A percentile compares a stretch with the other conserved stretches of the same genome.
These are phyloP conservation scores for Paedocypris micromegethes DNA, from an alignment of 2,797 vertebrate genomes.

Conservation along the genomic window DNA sequence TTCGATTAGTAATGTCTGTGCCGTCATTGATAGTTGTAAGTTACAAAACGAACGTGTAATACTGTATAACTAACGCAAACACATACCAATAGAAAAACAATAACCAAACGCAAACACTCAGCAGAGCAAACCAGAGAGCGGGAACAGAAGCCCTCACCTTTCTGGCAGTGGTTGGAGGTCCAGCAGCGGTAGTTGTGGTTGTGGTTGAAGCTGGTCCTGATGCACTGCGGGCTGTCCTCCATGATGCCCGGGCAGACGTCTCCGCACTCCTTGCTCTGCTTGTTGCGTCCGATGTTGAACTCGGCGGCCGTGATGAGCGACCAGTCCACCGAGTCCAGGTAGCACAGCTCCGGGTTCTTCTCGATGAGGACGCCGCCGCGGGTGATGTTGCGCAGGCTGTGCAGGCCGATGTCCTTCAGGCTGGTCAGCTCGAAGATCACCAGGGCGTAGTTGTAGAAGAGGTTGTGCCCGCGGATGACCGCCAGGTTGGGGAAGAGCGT, in stretches of 20 bases:
- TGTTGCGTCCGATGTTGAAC: conserved; percentile 87
- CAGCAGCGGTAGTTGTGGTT: conserved; percentile 90
- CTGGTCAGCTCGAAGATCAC: conserved; percentile 97
- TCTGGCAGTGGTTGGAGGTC: conserved; percentile 93
- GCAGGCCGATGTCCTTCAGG: conserved; percentile 91
- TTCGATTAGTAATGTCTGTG: too few species aligned
- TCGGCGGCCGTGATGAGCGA: conserved; percentile 86
- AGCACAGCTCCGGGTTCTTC: conserved; percentile 96
- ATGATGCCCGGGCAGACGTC: conserved; percentile 87
- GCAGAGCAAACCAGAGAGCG: not conserved
- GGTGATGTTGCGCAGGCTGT: conserved; percentile 92
- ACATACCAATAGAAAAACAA: too few species aligned
- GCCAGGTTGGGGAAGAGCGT: conserved; percentile 95
- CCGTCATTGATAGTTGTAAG: too few species aligned
- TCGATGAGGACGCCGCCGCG: conserved; percentile 89
- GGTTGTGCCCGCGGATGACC: conserved; percentile 88
- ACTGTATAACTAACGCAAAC: too few species aligned
- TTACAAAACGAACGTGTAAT: too few species aligned
- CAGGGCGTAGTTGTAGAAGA: conserved; percentile 95
- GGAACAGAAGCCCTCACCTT: conserved; percentile 74
- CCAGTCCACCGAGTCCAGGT: conserved; percentile 97
- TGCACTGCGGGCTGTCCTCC: conserved; percentile 79
- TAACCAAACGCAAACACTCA: too few species aligned
- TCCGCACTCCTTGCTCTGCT: conserved; percentile 86
- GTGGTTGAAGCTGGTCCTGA: conserved; percentile 80